phyloP scores from a whole-genome alignment of 2,797 vertebrate genomes.

The Gadopsis marmoratus region DNA sequence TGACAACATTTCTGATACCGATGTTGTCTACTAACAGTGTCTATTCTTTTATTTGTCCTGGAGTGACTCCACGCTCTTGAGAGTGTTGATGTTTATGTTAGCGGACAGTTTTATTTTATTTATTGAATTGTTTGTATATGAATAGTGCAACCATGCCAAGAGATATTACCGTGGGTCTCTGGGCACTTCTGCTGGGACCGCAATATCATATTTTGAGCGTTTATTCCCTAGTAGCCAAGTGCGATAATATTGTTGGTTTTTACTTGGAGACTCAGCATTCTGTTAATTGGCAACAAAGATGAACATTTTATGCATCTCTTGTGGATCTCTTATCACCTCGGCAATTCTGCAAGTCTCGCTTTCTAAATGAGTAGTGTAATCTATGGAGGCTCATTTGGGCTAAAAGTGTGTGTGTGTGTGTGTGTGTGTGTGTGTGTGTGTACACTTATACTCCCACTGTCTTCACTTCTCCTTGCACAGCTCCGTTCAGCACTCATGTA shows the following conservation, averaged over 20 bases:
- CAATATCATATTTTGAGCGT: not conserved
- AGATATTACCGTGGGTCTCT: not conserved
- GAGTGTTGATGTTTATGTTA: conserved; percentile 15
- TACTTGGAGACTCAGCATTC: conserved; percentile 25
- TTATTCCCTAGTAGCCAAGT: conserved; percentile 6
- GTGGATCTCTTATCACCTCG: conserved; percentile 26
- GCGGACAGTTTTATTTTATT: not conserved
- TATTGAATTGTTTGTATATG: not conserved
- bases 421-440: conserved; percentile 26
- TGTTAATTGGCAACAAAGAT: conserved; percentile 34
- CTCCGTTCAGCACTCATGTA: conserved; percentile 15
- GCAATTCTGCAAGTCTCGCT: conserved; percentile 22
- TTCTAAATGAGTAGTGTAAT: conserved; percentile 8
- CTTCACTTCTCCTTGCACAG: conserved; percentile 7
- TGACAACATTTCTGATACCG: conserved; percentile 21
- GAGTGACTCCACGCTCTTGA: not conserved
- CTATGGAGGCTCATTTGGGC: conserved; percentile 33
- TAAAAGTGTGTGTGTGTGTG: too few species aligned
- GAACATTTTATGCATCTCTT: conserved; percentile 40
- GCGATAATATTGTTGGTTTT: conserved; percentile 23
- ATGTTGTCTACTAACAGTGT: not conserved
- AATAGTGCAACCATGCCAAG: not conserved
- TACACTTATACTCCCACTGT: not conserved
- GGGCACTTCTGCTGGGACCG: conserved; percentile 2
- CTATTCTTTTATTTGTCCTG: conserved; percentile 7